A percentile compares a stretch with the other conserved stretches of the same genome.
Evolutionary conservation across 2,888 invertebrate genomes (phyloP).

Genomic region (Sphaerophoria rueppellii): DNA sequence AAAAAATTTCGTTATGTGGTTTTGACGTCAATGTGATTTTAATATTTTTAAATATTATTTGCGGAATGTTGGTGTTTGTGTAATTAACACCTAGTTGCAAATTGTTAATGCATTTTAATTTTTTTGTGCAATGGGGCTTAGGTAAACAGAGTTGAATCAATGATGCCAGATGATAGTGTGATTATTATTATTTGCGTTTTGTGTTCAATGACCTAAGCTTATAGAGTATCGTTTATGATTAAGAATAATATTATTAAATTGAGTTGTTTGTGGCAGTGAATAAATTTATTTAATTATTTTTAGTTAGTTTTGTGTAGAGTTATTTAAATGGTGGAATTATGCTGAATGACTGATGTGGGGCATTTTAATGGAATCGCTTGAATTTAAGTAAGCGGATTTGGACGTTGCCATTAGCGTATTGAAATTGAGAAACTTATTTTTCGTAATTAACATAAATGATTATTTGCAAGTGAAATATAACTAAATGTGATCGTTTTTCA

Average conservation of each 20-base stretch:
- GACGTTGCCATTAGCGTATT: slow-evolving; percentile 7
- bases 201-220: slow-evolving; percentile 25
- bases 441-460: too few species aligned
- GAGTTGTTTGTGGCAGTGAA: slow-evolving; percentile 47
- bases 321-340: slow-evolving; percentile 14
- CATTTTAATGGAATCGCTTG: slow-evolving; percentile 28
- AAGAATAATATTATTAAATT: slow-evolving; percentile 35
- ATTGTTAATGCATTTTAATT: slow-evolving; percentile 7
- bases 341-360: not conserved
- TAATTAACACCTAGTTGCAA: slow-evolving; percentile 62
- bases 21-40: not conserved
- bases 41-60: slow-evolving; percentile 7
- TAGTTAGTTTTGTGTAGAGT: slow-evolving; percentile 3
- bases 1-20: not conserved
- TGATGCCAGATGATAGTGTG: too few species aligned
- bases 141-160: slow-evolving; percentile 9
- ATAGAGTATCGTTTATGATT: slow-evolving; percentile 29
- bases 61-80: slow-evolving; percentile 33
- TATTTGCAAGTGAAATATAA: too few species aligned
- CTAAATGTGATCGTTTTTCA: too few species aligned
- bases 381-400: slow-evolving; percentile 34
- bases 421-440: too few species aligned
- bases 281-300: slow-evolving; percentile 35
- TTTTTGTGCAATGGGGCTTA: not conserved
- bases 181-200: slow-evolving; percentile 1